phyloP scores from a whole-genome alignment of 2,113 vertebrate species.

The Actenoides hombroni region DNA sequence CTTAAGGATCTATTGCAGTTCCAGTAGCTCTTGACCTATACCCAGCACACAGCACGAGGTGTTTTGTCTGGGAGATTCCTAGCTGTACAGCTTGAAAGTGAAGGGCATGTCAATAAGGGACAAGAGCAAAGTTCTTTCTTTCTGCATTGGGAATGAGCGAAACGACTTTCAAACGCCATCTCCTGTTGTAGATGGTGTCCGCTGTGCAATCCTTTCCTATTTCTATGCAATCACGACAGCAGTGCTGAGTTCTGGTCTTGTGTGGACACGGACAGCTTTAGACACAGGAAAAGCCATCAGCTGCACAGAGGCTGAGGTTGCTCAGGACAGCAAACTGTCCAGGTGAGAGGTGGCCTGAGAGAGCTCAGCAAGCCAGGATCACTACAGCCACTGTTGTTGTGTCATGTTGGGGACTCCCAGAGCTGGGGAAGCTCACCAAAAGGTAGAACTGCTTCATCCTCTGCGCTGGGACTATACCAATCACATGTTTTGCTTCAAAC shows the following conservation, averaged over 20 bases:
- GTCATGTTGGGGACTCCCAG: not conserved
- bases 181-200: not conserved
- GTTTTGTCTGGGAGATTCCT: not conserved
- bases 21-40: not conserved
- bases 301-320: not conserved
- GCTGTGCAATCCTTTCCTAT: fast-evolving
- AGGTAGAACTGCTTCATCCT: not conserved
- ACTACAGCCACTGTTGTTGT: not conserved
- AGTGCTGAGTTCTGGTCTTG: not conserved
- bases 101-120: not conserved
- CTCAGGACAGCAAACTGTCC: not conserved
- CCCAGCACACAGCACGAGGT: not conserved
- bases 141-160: not conserved
- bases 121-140: not conserved
- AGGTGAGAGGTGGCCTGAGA: not conserved
- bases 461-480: not conserved
- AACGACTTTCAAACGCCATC: not conserved
- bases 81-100: no score
- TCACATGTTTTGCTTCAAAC: not conserved
- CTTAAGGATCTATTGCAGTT: not conserved
- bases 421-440: not conserved
- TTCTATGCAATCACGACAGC: not conserved
- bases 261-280: fast-evolving
- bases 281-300: not conserved
- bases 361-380: not conserved